Evolutionary conservation across 1,140 invertebrate genomes (phyloP), one percentile per base, ranked within the genome.

Genomic region (Aporrectodea caliginosa): DNA sequence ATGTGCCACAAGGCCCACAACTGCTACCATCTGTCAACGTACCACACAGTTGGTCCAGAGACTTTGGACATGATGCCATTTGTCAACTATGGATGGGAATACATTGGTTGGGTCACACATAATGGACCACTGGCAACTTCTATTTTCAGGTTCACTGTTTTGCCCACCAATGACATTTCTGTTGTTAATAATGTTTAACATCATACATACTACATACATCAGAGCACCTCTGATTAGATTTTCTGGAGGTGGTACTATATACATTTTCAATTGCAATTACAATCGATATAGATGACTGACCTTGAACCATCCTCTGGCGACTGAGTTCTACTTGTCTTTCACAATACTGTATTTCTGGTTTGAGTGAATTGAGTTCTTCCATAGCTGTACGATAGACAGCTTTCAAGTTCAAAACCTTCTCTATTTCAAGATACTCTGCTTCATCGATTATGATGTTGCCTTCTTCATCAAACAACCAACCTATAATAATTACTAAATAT

Each of bases 401-500:
- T 80, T 89, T 89, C 22, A 85, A 72, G 29, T 87, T 85, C 79
- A 87, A 87, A 32, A 89, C 77, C 22, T 81, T 82, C 78, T 88
- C 85, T 35, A 88, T 86, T 73, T 86, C 83, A 30, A 84, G 16
- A 81, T 87, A 89, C 81, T 89, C 88, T 35, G 87, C 86, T 78
- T 89, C 88, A 78, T 83, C 85, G 68, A 89, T 88, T 16, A 88
- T 85, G 31, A 87, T 83, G 81, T 89, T 88, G n/a, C 88, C 88
- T 77, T 88, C 86, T 74, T 88, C 86, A 79, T 86, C 88, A 22
- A 58, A 6, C 43, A 58, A 12, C 6, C 6, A 6, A 58, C 43
- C 43, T 58, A 22, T 22, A 58, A 58, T 22, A 58, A 58, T 12
- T 22, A 58, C 6, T 22, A 58, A 58, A 58, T 58, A 58, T 12